phyloP scores from a whole-genome alignment of 2,888 invertebrate genomes.

The Tethea ocularis region DNA sequence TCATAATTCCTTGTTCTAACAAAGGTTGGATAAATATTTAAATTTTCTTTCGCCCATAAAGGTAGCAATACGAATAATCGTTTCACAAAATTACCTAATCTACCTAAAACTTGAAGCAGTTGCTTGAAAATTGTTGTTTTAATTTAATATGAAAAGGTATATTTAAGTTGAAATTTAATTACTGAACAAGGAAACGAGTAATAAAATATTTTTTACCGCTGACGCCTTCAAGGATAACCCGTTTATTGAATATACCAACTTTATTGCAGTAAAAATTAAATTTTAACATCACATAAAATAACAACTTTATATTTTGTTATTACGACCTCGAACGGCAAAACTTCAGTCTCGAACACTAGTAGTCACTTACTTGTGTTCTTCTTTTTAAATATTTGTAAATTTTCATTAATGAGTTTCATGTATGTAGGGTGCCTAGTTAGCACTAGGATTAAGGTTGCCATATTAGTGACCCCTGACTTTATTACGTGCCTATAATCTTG shows the following conservation, averaged over 20 bases:
- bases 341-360: no score
- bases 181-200: not conserved
- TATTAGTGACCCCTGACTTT: no score
- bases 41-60: slow-evolving; percentile 20
- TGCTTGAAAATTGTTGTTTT: not conserved
- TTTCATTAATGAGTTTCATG: no score
- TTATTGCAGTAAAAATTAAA: not conserved
- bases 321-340: no score
- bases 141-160: not conserved
- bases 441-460: no score
- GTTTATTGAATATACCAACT: slow-evolving; percentile 2
- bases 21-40: slow-evolving; percentile 36
- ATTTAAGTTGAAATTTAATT: slow-evolving; percentile 2
- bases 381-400: no score
- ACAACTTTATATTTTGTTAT: no score
- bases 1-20: slow-evolving; percentile 40
- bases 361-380: no score
- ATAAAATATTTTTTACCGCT: not conserved
- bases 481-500: no score
- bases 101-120: not conserved
- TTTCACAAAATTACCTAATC: slow-evolving; percentile 21
- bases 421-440: no score
- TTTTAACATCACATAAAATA: not conserved
- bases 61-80: slow-evolving; percentile 26
- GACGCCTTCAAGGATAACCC: not conserved